Base-by-base conservation (phyloP, 2,888 invertebrate species). In the Nasonia oneida region DNA sequence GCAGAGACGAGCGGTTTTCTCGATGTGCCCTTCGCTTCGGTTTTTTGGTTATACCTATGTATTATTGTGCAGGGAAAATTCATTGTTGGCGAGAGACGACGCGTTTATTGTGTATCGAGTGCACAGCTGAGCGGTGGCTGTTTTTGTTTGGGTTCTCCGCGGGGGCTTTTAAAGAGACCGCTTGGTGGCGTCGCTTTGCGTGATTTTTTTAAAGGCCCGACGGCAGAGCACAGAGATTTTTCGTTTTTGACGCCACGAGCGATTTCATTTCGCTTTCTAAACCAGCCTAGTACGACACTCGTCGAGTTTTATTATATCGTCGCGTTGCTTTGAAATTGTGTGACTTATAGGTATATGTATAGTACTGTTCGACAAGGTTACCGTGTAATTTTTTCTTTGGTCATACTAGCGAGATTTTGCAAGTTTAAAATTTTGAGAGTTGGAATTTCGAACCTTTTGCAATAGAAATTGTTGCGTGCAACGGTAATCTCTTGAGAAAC, bases 191-290 rank as follows among this genome's bases (percentile, higher is more conserved):
- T 23, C 42, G n/a, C n/a, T n/a, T n/a, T 18, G 18, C n/a, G 47
- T 18, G 47, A 61, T 8, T 8, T 61, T 61, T 61, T 61, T 61
- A 61, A 61, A 61, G 57, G n/a, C 57, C 57, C 57, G 4, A n/a
- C 57, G 10, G n/a, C 57, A 29, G 1, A 4, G n/a, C 18, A 61
- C 18, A 1, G 15, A 15, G n/a, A 10, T 64, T 64, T 33, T 67
- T 14, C 61, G 64, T 47, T 33, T 88, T 87, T 89, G 78, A n/a
- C 23, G 57, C 57, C 87, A 57, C 71, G 79, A 81, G 80, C 78
- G 53, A 74, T 33, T 73, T 42, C 29, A 83, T 88, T 80, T 90
- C 89, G 90, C 91, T 92, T 92, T 92, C 73, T 73, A 73, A 73
- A 73, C 73, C 73, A 73, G 23, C 29, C 29, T 73, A 23, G 23